Percentiles rank a stretch among this genome's conserved stretches.
Evolutionary conservation across 1,140 invertebrate genomes (phyloP).

Genomic region (Penaeus japonicus): DNA sequence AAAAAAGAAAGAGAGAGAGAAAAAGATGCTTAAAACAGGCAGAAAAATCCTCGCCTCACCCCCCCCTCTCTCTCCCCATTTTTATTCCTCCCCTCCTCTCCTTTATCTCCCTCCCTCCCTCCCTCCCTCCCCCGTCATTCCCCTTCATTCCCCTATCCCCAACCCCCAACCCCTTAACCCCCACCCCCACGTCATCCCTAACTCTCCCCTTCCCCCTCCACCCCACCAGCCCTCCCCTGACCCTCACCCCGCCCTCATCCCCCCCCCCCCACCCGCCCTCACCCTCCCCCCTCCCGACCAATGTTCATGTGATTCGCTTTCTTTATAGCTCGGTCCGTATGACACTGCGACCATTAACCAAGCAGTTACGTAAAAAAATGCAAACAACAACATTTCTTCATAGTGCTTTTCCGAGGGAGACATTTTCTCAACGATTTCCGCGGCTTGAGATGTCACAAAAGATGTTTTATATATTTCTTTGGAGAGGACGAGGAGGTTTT

Average conservation of each 20-base stretch:
- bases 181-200: too few species aligned
- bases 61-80: too few species aligned
- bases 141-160: not conserved
- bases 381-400: not conserved
- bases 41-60: too few species aligned
- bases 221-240: too few species aligned
- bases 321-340: not conserved
- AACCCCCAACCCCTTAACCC: not conserved
- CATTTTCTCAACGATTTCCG: not conserved
- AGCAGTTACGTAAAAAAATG: not conserved
- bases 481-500: too few species aligned
- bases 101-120: not conserved
- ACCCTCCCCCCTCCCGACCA: not conserved
- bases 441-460: too few species aligned
- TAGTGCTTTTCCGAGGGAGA: not conserved
- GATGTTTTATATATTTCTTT: not conserved
- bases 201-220: too few species aligned
- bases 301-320: not conserved
- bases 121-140: not conserved
- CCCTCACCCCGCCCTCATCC: not conserved
- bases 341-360: too few species aligned
- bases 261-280: not conserved
- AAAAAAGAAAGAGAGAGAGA: not conserved
- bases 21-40: not conserved
- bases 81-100: not conserved